Base-by-base conservation (phyloP, 2,888 invertebrate genomes). In the Pseudococcus jackbeardsleyi region DNA sequence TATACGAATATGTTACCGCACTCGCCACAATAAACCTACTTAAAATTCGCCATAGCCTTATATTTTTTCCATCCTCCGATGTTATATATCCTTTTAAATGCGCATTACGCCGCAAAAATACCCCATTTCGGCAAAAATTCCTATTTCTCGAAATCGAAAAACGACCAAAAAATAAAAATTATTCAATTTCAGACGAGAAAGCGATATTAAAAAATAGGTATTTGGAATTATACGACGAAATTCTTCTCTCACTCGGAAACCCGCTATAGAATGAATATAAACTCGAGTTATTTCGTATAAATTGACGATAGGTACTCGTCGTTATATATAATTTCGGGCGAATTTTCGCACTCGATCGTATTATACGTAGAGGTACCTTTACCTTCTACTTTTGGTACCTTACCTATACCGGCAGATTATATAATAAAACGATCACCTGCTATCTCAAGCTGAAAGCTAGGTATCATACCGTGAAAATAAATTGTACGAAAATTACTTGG, bases 401-500 rank as follows among this genome's bases (percentile, higher is more conserved):
- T 50, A 42, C 50, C 22, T 64, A 64, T 15, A n/a, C 22, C 1
- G 0, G 22, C 19, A 64, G 22, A 64, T 22, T 64, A 64, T 64
- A 22, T 64, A 33, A 72, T 33, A 39, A 72, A 72, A 33, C 17
- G 33, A 72, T 72, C 33, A 72, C 72, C 72, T 64, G 64, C 22
- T 64, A 64, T 22, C 11, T 72, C 72, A 33, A 72, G 72, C 39
- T 7, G 33, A 72, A 72, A 72, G 33, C 22, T 64, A 64, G 64
- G 64, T 33, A 72, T 72, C 26, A 72, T 39, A 33, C 33, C 33
- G 72, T 72, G 72, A 72, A 72, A 72, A 72, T 72, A 72, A 72
- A 72, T 72, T 39, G 33, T 33, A 33, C 33, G 33, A 72, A 72
- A 39, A 72, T 72, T 33, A 33, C 72, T 33, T 33, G 6, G 17